Conservation (phyloP, 2,888 invertebrate species). For the Amphipyra berbera region DNA sequence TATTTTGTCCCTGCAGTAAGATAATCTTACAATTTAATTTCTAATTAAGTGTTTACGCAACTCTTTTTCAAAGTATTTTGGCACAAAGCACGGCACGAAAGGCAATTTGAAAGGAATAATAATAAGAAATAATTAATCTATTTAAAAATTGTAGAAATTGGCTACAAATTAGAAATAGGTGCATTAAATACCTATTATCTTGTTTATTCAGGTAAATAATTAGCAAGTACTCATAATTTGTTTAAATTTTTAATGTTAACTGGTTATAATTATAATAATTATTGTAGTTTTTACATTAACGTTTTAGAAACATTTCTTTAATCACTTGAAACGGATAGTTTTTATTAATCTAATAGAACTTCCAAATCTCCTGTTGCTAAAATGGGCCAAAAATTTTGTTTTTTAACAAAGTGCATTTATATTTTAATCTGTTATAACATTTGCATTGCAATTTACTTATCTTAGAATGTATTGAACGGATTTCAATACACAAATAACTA, state of each 20-base stretch:
- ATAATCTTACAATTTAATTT: background rate
- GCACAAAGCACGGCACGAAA: constrained; percentile 48
- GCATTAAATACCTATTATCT: constrained; percentile 15
- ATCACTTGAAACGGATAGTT: constrained; percentile 40
- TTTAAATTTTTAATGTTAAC: constrained; percentile 47
- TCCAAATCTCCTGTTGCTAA: constrained; percentile 47
- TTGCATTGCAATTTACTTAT: constrained; percentile 24
- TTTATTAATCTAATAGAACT: constrained; percentile 32
- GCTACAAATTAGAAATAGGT: constrained; percentile 38
- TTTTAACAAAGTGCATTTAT: constrained; percentile 54
- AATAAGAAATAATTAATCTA: constrained; percentile 11
- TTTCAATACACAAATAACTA: constrained; percentile 24
- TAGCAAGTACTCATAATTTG: constrained; percentile 30
- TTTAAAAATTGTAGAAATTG: constrained; percentile 33
- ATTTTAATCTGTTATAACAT: constrained; percentile 39
- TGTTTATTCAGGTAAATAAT: constrained; percentile 35
- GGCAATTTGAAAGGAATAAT: background rate
- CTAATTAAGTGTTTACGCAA: constrained; percentile 1
- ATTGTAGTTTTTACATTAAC: constrained; percentile 43
- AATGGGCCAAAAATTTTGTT: constrained; percentile 49
- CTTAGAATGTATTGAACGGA: constrained; percentile 21
- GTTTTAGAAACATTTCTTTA: constrained; percentile 37
- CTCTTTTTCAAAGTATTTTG: constrained; percentile 23
- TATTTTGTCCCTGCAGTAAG: too few species aligned
- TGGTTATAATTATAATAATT: constrained; percentile 49